These are phyloP conservation scores for Malthinus flaveolus DNA, from an alignment of 2,888 invertebrate species.

Conservation along the genomic window DNA sequence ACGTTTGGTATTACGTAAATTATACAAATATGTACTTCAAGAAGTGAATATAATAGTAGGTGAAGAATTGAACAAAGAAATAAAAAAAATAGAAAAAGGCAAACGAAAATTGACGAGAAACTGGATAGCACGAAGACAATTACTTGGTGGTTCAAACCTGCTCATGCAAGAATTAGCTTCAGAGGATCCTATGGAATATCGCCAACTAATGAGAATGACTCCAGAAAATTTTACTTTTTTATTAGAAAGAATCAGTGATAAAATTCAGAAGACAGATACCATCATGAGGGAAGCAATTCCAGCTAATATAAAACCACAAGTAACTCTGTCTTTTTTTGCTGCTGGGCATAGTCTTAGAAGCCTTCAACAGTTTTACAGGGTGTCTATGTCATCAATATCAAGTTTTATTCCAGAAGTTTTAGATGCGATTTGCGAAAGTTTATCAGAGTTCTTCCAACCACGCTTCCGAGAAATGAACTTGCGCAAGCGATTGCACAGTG, in stretches of 20 bases:
- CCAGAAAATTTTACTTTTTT: neutral
- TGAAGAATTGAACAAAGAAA: no score
- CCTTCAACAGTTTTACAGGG: neutral
- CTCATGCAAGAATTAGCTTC: no score
- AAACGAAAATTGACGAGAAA: neutral
- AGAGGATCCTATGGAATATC: neutral
- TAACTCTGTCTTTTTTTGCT: neutral
- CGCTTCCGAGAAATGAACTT: no score
- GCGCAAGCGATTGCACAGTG: no score
- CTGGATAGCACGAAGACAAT: no score
- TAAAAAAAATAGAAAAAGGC: no score
- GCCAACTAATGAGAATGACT: neutral
- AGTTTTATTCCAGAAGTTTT: neutral
- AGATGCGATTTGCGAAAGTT: neutral
- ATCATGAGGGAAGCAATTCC: conserved; percentile 4
- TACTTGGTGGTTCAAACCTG: no score
- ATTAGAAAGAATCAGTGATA: neutral
- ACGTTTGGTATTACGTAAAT: no score
- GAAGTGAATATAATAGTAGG: no score
- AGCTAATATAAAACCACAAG: neutral
- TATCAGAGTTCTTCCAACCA: no score
- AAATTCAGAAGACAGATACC: neutral
- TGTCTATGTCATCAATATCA: neutral
- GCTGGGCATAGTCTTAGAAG: neutral
- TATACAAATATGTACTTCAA: no score